Evolutionary conservation across 2,888 invertebrate genomes (phyloP).

Genomic region (Drosophila putrida): DNA sequence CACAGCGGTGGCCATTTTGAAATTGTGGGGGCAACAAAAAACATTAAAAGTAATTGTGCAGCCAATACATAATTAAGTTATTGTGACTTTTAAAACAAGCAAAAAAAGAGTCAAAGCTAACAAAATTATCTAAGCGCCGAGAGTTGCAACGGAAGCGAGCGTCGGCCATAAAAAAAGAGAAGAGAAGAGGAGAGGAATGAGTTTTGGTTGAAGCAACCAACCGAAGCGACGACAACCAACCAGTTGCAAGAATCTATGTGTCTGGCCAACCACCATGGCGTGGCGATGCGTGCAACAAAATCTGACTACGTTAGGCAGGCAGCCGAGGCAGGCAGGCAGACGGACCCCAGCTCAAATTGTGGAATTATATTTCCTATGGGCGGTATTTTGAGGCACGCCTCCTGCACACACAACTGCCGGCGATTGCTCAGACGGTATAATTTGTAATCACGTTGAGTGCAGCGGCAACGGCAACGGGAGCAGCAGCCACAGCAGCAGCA

Average conservation of each 20-base stretch:
- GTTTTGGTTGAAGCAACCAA: slow-evolving; percentile 41
- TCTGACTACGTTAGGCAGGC: slow-evolving; percentile 39
- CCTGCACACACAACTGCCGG: slow-evolving; percentile 51
- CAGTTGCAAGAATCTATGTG: slow-evolving; percentile 50
- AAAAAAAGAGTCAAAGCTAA: slow-evolving; percentile 57
- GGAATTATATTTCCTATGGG: slow-evolving; percentile 81
- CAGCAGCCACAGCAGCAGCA: slow-evolving; percentile 10
- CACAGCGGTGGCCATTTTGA: slow-evolving; percentile 61
- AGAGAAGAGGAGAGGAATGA: slow-evolving; percentile 10
- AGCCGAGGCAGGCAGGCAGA: slow-evolving; percentile 11
- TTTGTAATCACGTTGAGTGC: slow-evolving; percentile 80
- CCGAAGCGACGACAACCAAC: slow-evolving; percentile 59
- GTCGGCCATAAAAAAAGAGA: slow-evolving; percentile 11
- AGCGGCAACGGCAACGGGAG: slow-evolving; percentile 46
- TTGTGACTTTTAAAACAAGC: slow-evolving; percentile 46
- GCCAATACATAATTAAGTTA: slow-evolving; percentile 76
- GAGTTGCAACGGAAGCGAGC: slow-evolving; percentile 38
- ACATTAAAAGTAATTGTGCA: slow-evolving; percentile 59
- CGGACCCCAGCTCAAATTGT: slow-evolving; percentile 46
- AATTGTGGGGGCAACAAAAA: slow-evolving; percentile 17
- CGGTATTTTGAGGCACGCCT: slow-evolving; percentile 73
- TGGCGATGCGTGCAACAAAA: slow-evolving; percentile 67
- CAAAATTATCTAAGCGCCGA: slow-evolving; percentile 69
- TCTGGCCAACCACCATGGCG: slow-evolving; percentile 76
- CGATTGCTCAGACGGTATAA: slow-evolving; percentile 80